These are phyloP conservation scores for Augiades crinisus DNA, from an alignment of 2,888 invertebrate species.

Conservation along the genomic window DNA sequence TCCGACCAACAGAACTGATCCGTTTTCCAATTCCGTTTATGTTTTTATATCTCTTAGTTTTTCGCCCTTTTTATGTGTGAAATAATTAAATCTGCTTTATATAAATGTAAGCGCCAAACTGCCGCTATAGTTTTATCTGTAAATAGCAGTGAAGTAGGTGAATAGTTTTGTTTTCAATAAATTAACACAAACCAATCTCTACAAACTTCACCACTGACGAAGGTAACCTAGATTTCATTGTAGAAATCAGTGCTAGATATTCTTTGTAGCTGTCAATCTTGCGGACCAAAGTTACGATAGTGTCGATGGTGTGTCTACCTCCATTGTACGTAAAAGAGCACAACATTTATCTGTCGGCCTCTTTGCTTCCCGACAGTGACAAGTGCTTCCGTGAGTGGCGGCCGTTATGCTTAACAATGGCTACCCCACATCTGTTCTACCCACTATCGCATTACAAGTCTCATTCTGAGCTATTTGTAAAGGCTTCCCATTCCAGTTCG, in stretches of 20 bases:
- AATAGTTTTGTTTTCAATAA: too few relatives aligned
- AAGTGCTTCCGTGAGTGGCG: constrained; percentile 73
- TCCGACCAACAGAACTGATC: too few relatives aligned
- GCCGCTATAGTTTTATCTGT: too few relatives aligned
- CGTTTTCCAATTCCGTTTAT: too few relatives aligned
- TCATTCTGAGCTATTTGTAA: constrained; percentile 68
- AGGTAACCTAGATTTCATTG: background rate
- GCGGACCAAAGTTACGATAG: constrained; percentile 2
- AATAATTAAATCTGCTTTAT: too few relatives aligned
- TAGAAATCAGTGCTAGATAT: too few relatives aligned
- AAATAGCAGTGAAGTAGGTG: too few relatives aligned
- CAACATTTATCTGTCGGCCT: constrained; percentile 59
- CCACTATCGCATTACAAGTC: constrained; percentile 61
- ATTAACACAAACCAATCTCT: too few relatives aligned
- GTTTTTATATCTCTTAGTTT: too few relatives aligned
- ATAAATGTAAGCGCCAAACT: too few relatives aligned
- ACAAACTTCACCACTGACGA: background rate
- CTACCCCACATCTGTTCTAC: constrained; percentile 57
- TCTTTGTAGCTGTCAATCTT: background rate
- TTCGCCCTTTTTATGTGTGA: too few relatives aligned
- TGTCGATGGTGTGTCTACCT: background rate
- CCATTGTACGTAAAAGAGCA: constrained; percentile 31
- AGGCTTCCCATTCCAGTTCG: constrained; percentile 62
- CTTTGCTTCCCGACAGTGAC: constrained; percentile 61
- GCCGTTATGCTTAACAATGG: constrained; percentile 66